Percentiles rank a stretch among this genome's conserved stretches.
Conservation (phyloP, 23 tunicate genomes). For the Styela plicata region DNA sequence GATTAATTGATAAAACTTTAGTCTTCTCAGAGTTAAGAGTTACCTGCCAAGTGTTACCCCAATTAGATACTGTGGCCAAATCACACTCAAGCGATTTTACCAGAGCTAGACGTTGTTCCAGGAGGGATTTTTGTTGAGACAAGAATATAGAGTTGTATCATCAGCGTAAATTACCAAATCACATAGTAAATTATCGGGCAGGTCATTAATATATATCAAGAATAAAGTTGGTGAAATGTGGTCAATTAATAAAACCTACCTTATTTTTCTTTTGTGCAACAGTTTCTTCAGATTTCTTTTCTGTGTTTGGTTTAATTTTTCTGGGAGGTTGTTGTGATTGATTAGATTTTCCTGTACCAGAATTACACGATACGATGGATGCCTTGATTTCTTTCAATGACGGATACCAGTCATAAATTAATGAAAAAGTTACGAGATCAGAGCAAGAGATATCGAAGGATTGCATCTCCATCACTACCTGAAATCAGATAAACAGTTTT, state of each 20-base stretch:
- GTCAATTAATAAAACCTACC: not conserved
- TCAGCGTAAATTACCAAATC: too few species aligned
- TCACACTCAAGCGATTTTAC: too few species aligned
- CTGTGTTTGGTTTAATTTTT: slow-evolving; percentile 59
- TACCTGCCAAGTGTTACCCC: too few species aligned
- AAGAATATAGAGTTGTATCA: too few species aligned
- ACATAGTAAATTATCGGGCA: too few species aligned
- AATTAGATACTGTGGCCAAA: too few species aligned
- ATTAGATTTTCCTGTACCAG: not conserved
- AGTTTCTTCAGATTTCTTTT: slow-evolving; percentile 40
- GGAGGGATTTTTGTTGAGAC: too few species aligned
- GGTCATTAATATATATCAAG: too few species aligned
- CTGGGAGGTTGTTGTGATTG: slow-evolving; percentile 40
- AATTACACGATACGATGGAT: not conserved
- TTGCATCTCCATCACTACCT: not conserved
- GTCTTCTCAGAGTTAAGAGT: too few species aligned
- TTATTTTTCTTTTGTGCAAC: slow-evolving; percentile 19
- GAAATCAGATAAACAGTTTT: too few species aligned
- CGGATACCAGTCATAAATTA: slow-evolving; percentile 7
- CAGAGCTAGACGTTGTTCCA: too few species aligned
- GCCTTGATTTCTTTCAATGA: not conserved
- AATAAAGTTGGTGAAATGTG: not conserved
- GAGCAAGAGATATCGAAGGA: slow-evolving; percentile 20
- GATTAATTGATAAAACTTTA: too few species aligned
- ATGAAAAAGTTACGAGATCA: not conserved